These are phyloP conservation scores for Smittia aterrima DNA, from an alignment of 2,888 invertebrate genomes.

Conservation along the genomic window DNA sequence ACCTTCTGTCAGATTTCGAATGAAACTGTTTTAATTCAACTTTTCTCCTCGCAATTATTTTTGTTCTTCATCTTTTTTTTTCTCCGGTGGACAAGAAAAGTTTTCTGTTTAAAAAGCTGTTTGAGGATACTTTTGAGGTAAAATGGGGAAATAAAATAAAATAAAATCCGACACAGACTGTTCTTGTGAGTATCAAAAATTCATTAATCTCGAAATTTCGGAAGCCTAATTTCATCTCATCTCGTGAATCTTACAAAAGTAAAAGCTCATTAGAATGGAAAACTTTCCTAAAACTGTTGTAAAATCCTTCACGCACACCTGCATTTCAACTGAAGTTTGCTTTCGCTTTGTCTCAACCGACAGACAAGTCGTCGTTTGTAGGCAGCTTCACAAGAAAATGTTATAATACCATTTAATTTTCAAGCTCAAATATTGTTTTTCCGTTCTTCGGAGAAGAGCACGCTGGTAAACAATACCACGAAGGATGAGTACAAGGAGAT, in stretches of 20 bases:
- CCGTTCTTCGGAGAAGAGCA: background rate
- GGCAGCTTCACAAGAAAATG: background rate
- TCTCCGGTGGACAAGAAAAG: background rate
- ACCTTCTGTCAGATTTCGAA: no score
- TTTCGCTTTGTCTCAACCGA: background rate
- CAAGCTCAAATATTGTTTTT: conserved; percentile 12
- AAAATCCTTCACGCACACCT: conserved; percentile 22
- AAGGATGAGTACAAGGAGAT: background rate
- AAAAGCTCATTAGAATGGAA: conserved; percentile 37
- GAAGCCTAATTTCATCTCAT: conserved; percentile 33
- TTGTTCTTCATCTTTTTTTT: background rate
- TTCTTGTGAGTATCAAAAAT: conserved; percentile 35
- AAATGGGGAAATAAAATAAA: background rate
- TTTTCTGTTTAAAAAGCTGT: conserved; percentile 4
- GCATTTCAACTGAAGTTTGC: conserved; percentile 2
- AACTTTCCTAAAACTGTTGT: conserved; percentile 12
- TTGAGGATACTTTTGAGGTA: background rate
- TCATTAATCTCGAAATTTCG: conserved; percentile 38
- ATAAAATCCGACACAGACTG: conserved; percentile 30
- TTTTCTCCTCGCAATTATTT: background rate
- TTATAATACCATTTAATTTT: conserved; percentile 8
- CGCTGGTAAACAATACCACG: conserved; percentile 3
- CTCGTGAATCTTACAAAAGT: background rate
- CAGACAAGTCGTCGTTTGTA: background rate
- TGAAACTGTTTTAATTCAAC: no score